Base-by-base conservation (phyloP, 2,113 vertebrate species). In the Coptodon rendalli region DNA sequence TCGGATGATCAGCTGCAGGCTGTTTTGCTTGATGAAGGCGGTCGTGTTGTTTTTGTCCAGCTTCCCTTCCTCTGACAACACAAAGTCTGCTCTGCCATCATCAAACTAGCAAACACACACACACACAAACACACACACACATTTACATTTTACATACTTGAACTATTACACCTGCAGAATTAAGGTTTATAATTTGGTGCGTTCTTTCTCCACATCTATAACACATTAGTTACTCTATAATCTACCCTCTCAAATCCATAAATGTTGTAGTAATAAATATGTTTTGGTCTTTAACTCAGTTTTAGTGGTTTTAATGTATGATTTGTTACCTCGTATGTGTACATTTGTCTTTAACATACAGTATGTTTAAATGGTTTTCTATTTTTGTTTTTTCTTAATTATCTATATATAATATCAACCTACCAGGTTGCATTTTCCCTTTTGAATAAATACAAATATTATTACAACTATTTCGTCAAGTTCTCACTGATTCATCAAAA, bases 1-100 rank as follows among this genome's bases (percentile, higher is more conserved):
- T 13, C 96, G 95, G 50, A 96, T 97, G 87, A 99, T 96, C 57
- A 98, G 96, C 66, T 93, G 94, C 93, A 99, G 90, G 84, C 97
- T 98, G 94, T 98, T 98, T 2, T 84, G 9, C 0, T 89, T 91
- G 7, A 99, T 97, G 95, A 98, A 98, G 9, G 4, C 83, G 1
- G 81, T 94, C 56, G 98, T 86, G 6, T 97, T 90, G 0, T 87
- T 91, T 17, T n/a, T 94, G 16, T 97, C 95, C 92, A 98, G 79
- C 3, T 96, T 95, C 3, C 10, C 92, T 0, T 90, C 95, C 0
- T 95, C 87, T 2, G 97, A 92, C 78, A 97, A 87, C 0, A 85
- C 86, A 66, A 97, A 96, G 57, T 99, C 97, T 1, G 92, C 96
- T 34, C 97, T 96, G 8, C 91, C 95, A 4, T 97, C 97, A 3